Conservation (phyloP, 2,797 vertebrate genomes). For the Botia kubotai region DNA sequence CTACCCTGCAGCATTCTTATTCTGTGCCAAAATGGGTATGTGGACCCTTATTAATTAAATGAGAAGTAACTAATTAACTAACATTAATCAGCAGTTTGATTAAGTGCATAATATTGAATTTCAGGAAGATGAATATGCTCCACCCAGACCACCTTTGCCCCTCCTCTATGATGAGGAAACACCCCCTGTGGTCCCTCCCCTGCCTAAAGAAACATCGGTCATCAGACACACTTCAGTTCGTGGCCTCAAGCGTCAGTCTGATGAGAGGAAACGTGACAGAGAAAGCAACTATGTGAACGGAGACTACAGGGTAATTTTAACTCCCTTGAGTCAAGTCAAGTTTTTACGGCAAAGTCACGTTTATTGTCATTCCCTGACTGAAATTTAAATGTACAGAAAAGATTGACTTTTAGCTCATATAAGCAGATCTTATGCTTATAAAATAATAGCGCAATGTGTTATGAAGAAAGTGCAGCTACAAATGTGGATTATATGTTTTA, state of each 20-base stretch:
- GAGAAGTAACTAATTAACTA: no score
- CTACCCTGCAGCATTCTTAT: constrained; percentile 74
- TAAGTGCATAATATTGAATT: not conserved
- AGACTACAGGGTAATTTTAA: constrained; percentile 78
- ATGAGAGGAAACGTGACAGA: constrained; percentile 92
- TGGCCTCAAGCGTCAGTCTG: constrained; percentile 94
- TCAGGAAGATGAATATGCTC: constrained; percentile 86
- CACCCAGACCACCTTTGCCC: constrained; percentile 91
- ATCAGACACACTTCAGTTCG: constrained; percentile 94
- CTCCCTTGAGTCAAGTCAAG: not conserved
- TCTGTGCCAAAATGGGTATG: constrained; percentile 82
- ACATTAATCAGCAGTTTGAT: not conserved
- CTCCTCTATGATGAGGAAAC: constrained; percentile 91
- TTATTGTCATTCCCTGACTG: not conserved
- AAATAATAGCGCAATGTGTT: not conserved
- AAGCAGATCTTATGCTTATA: not conserved
- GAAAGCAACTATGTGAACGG: constrained; percentile 88
- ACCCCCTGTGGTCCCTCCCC: constrained; percentile 91
- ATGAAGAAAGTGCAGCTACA: not conserved
- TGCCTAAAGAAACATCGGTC: constrained; percentile 89
- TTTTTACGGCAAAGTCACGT: not conserved
- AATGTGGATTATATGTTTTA: not conserved
- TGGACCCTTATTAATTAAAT: constrained; percentile 48
- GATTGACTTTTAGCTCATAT: not conserved
- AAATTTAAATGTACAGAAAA: not conserved